A percentile compares a stretch with the other conserved stretches of the same genome.
phyloP scores from a whole-genome alignment of 2,888 invertebrate genomes.

The Stenurella melanura region DNA sequence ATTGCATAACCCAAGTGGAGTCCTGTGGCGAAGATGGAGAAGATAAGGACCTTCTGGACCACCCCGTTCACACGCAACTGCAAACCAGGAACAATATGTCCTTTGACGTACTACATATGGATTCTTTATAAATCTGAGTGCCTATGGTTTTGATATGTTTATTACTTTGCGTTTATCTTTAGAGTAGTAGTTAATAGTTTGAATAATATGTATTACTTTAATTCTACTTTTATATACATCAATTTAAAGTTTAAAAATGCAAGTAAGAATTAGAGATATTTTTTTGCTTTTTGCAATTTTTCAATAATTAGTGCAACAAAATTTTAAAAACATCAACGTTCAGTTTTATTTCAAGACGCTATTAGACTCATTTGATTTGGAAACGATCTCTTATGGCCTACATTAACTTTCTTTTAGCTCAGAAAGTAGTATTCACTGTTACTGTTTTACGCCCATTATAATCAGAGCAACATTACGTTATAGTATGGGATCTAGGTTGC shows the following conservation, averaged over 20 bases:
- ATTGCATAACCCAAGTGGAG: constrained; percentile 64
- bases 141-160: constrained; percentile 24
- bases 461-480: too few species aligned
- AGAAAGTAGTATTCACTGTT: too few species aligned
- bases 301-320: too few species aligned
- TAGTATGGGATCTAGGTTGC: too few species aligned
- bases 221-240: neutral
- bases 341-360: too few species aligned
- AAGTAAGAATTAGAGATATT: too few species aligned
- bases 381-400: too few species aligned
- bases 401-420: too few species aligned
- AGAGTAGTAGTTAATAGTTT: neutral
- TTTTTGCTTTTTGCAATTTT: neutral
- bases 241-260: too few species aligned
- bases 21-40: constrained; percentile 61
- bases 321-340: too few species aligned
- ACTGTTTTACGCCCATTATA: too few species aligned
- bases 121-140: constrained; percentile 2
- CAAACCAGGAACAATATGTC: constrained; percentile 38
- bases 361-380: too few species aligned
- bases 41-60: constrained; percentile 64
- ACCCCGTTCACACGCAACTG: constrained; percentile 67
- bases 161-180: constrained; percentile 8
- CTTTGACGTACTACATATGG: constrained; percentile 43
- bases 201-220: neutral